These are phyloP conservation scores for Tor tambroides DNA, from an alignment of 2,113 vertebrate species.

Conservation along the genomic window DNA sequence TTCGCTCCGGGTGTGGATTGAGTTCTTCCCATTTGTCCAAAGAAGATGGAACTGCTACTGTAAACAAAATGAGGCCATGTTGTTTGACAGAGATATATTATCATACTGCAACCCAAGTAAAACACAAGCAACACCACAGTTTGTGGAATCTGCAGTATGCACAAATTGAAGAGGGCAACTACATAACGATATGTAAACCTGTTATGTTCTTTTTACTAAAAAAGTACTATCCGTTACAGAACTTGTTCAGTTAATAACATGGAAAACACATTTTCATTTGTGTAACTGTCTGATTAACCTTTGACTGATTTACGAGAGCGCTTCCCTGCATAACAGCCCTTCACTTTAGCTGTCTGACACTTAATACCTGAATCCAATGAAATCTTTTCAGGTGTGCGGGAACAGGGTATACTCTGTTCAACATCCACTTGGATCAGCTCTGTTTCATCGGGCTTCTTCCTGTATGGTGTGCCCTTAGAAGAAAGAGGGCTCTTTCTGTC, in stretches of 20 bases:
- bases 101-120: neutral
- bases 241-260: neutral
- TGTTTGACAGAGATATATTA: constrained; percentile 7
- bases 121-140: neutral
- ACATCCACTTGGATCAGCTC: constrained; percentile 91
- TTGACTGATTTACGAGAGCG: neutral
- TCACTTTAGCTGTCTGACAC: neutral
- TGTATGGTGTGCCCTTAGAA: constrained; percentile 80
- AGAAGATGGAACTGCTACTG: constrained; percentile 82
- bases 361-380: constrained; percentile 89
- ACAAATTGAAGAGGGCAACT: neutral
- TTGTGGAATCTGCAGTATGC: neutral
- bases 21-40: constrained; percentile 97
- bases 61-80: constrained; percentile 48
- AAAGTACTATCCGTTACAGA: neutral
- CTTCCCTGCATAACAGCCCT: neutral
- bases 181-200: neutral
- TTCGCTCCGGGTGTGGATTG: constrained; percentile 83
- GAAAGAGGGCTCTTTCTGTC: constrained; percentile 82
- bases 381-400: constrained; percentile 81
- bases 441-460: constrained; percentile 89
- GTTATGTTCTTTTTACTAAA: neutral
- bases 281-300: neutral
- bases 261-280: neutral
- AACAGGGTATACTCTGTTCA: constrained; percentile 80